Conservation (phyloP, 2,888 invertebrate genomes). For the Diadromus collaris region DNA sequence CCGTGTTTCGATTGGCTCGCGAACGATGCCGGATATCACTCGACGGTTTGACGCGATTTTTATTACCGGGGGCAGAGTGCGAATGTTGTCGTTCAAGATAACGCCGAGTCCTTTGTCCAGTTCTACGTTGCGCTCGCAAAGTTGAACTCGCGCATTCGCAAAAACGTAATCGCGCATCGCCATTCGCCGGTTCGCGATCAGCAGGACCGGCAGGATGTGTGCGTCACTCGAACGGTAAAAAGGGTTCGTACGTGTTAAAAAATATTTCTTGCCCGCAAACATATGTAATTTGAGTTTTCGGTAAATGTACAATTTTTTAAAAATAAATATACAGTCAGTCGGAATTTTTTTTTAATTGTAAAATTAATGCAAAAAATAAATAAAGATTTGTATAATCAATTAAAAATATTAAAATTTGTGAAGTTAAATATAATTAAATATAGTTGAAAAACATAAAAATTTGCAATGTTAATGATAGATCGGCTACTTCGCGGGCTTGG, state of each 20-base stretch:
- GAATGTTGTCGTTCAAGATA: slow-evolving; percentile 51
- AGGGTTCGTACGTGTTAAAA: not conserved
- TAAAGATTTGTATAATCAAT: too few relatives aligned
- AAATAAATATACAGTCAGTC: not conserved
- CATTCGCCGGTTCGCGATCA: not conserved
- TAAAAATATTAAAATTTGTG: too few relatives aligned
- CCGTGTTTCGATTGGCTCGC: slow-evolving; percentile 38
- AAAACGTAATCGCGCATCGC: not conserved
- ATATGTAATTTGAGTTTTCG: too few relatives aligned
- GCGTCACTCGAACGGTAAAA: not conserved
- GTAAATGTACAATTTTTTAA: too few relatives aligned
- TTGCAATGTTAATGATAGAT: not conserved
- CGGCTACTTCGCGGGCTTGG: too few relatives aligned
- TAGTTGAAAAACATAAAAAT: not conserved
- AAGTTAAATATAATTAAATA: too few relatives aligned
- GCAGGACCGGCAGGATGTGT: not conserved
- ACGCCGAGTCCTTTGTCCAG: slow-evolving; percentile 53
- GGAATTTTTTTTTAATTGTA: not conserved
- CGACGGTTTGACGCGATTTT: slow-evolving; percentile 51
- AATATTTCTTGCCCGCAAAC: too few relatives aligned
- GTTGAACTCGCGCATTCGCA: not conserved
- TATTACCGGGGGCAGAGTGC: slow-evolving; percentile 53
- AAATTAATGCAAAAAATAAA: too few relatives aligned
- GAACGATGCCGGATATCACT: slow-evolving; percentile 42
- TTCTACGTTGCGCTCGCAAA: not conserved